These are phyloP conservation scores for Chionoecetes opilio DNA, from an alignment of 1,140 invertebrate genomes.

Conservation along the genomic window DNA sequence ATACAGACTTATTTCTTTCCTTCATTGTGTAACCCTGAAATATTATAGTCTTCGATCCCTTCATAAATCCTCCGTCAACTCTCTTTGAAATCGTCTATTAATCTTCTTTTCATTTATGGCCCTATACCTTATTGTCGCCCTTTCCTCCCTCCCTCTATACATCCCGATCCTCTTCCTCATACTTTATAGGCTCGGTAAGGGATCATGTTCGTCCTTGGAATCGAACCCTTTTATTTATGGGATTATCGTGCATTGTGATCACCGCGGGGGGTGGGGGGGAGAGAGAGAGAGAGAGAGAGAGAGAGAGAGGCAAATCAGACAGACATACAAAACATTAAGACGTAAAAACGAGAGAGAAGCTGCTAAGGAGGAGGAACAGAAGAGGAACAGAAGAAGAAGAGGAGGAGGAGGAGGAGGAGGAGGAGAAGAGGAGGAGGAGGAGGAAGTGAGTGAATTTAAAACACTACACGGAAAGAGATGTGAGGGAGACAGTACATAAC, in stretches of 20 bases:
- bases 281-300: conserved; percentile 55
- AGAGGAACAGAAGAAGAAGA: background rate
- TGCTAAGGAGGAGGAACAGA: background rate
- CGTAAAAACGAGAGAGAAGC: background rate
- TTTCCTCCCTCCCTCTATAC: background rate
- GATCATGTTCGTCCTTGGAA: background rate
- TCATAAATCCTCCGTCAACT: background rate
- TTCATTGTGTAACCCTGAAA: background rate
- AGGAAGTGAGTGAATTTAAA: background rate
- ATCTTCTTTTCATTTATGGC: conserved; percentile 9
- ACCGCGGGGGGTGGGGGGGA: background rate
- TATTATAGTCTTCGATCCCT: background rate
- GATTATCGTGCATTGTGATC: background rate
- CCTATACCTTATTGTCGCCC: background rate
- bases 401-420: background rate
- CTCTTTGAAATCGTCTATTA: background rate
- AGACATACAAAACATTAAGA: background rate
- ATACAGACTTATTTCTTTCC: too few relatives aligned
- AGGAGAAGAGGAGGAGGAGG: background rate
- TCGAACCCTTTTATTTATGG: background rate
- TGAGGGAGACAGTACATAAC: too few relatives aligned
- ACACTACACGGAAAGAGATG: too few relatives aligned
- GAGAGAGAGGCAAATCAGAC: conserved; percentile 31
- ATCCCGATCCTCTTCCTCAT: too few relatives aligned
- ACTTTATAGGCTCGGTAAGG: conserved; percentile 7